Evolutionary conservation across 1,140 invertebrate genomes (phyloP).

Genomic region (Caerostris extrusa): DNA sequence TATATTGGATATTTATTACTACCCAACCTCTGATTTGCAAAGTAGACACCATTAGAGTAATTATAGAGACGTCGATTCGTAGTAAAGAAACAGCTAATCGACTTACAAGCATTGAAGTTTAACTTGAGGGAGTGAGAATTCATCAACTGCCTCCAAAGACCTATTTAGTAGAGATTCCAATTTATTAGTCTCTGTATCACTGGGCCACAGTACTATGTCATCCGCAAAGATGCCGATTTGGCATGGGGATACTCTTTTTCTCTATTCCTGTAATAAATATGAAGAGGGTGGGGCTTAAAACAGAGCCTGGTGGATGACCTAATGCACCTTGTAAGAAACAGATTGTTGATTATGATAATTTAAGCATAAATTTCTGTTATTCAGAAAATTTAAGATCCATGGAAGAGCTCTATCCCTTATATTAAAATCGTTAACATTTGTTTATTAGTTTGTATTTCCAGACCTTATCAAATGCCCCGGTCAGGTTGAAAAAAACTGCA

Average conservation of each 20-base stretch:
- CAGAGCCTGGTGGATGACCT: background rate
- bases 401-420: background rate
- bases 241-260: background rate
- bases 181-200: background rate
- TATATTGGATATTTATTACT: background rate
- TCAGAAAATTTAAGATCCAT: background rate
- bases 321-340: background rate
- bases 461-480: background rate
- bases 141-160: background rate
- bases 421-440: background rate
- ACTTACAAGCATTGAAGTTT: slow-evolving; percentile 21
- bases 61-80: slow-evolving; percentile 32
- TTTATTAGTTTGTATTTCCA: slow-evolving; percentile 23
- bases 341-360: background rate
- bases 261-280: background rate
- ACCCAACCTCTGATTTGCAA: background rate
- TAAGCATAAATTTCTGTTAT: background rate
- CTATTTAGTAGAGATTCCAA: slow-evolving; percentile 14
- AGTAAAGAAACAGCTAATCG: slow-evolving; percentile 30
- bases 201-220: slow-evolving; percentile 26
- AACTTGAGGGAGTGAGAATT: slow-evolving; percentile 15
- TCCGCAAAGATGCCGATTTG: slow-evolving; percentile 20
- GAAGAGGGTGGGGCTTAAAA: background rate
- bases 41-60: background rate
- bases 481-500: background rate